These are phyloP conservation scores for Coendou prehensilis DNA, from an alignment of 2,797 vertebrate genomes.

Conservation along the genomic window DNA sequence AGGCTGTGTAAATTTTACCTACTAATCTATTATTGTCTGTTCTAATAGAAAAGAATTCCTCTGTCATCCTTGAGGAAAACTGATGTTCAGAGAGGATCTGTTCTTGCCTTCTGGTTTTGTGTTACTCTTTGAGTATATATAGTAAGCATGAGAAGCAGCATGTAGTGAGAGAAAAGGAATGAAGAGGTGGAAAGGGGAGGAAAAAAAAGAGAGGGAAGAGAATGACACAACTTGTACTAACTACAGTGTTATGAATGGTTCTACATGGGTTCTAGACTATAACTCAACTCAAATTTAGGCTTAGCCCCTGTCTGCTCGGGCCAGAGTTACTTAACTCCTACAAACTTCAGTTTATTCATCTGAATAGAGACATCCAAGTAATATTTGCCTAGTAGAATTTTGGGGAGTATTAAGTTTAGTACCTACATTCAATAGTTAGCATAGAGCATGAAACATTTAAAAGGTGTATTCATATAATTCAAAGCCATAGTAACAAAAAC, in stretches of 20 bases:
- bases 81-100: neutral
- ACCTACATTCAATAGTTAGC: neutral
- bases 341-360: neutral
- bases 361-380: neutral
- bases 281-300: neutral
- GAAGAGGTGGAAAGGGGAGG: rapidly evolving
- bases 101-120: neutral
- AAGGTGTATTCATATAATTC: neutral
- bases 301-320: neutral
- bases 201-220: neutral
- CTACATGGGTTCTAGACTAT: neutral
- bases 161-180: neutral
- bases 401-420: neutral
- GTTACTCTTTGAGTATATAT: neutral
- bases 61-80: neutral
- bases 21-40: neutral
- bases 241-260: neutral
- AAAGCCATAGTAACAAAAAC: neutral
- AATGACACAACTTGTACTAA: no score
- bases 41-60: neutral
- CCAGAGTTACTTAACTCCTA: neutral
- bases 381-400: neutral
- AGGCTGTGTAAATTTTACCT: neutral
- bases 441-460: neutral
- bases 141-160: neutral